A percentile compares a stretch with the other conserved stretches of the same genome.
These are phyloP conservation scores for Synanthedon tipuliformis DNA, from an alignment of 2,888 invertebrate species.

Conservation along the genomic window DNA sequence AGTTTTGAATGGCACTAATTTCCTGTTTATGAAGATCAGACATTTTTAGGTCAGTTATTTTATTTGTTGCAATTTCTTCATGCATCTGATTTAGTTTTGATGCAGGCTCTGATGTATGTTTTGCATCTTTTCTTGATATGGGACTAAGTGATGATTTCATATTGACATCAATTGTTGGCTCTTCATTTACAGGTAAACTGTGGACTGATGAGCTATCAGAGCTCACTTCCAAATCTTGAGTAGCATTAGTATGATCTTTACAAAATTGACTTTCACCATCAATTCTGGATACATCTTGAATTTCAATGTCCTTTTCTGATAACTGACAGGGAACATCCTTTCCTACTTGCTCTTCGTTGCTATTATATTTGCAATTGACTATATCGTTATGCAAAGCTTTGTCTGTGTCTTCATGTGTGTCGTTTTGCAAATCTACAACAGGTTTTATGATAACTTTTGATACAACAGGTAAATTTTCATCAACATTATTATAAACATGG, in stretches of 20 bases:
- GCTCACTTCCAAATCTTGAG: neutral
- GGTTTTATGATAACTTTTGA: constrained; percentile 51
- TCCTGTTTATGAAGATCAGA: neutral
- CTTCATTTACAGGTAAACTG: neutral
- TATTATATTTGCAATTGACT: neutral
- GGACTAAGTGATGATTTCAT: neutral
- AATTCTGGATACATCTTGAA: neutral
- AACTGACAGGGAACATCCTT: neutral
- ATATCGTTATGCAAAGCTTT: constrained; percentile 7
- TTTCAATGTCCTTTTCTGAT: neutral
- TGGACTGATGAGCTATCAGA: neutral
- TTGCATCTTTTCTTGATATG: neutral
- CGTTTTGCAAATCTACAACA: constrained; percentile 17
- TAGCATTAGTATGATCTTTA: neutral
- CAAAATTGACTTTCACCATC: neutral
- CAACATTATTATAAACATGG: constrained; percentile 31
- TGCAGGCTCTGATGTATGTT: neutral
- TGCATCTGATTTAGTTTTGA: neutral
- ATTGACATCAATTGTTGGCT: neutral
- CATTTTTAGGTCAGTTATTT: neutral
- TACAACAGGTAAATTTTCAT: constrained; percentile 20
- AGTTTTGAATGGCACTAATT: constrained; percentile 37
- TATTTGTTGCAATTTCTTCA: neutral
- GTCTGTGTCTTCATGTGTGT: constrained; percentile 6
- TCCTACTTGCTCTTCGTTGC: neutral